A percentile compares a stretch with the other conserved stretches of the same genome.
These are phyloP conservation scores for Coilia nasus DNA, from an alignment of 2,797 vertebrate genomes.

Conservation along the genomic window DNA sequence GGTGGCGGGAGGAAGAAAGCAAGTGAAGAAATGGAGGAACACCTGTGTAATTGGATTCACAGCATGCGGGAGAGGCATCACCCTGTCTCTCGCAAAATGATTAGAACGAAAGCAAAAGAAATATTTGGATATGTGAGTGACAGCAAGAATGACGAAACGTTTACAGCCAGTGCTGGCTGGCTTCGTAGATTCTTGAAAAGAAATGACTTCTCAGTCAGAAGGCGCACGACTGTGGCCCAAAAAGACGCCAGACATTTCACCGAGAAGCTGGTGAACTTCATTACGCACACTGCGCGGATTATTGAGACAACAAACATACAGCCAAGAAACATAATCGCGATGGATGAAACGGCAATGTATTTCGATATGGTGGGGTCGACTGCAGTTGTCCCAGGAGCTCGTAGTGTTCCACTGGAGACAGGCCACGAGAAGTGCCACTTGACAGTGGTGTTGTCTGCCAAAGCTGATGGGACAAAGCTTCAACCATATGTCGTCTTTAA, in stretches of 20 bases:
- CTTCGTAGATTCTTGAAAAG: not conserved
- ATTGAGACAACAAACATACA: constrained; percentile 17
- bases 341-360: constrained; percentile 28
- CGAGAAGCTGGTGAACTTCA: constrained; percentile 28
- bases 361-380: constrained; percentile 24
- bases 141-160: not conserved
- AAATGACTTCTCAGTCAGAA: constrained; percentile 25
- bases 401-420: not conserved
- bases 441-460: constrained; percentile 18
- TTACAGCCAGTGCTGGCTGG: constrained; percentile 30
- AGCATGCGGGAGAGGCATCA: no score
- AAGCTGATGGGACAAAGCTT: constrained; percentile 34
- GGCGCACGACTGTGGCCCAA: constrained; percentile 14
- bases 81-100: not conserved
- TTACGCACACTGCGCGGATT: not conserved
- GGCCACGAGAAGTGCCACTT: constrained; percentile 30
- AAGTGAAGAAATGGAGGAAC: no score
- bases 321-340: constrained; percentile 18
- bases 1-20: no score
- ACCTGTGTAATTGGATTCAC: no score
- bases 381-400: not conserved
- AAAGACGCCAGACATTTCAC: constrained; percentile 18
- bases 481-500: constrained; percentile 31
- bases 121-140: constrained; percentile 19
- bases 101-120: constrained; percentile 30